Percentiles rank a stretch among this genome's conserved stretches.
phyloP scores from a whole-genome alignment of 2,888 invertebrate genomes.

The Sphaerophoria rueppellii region DNA sequence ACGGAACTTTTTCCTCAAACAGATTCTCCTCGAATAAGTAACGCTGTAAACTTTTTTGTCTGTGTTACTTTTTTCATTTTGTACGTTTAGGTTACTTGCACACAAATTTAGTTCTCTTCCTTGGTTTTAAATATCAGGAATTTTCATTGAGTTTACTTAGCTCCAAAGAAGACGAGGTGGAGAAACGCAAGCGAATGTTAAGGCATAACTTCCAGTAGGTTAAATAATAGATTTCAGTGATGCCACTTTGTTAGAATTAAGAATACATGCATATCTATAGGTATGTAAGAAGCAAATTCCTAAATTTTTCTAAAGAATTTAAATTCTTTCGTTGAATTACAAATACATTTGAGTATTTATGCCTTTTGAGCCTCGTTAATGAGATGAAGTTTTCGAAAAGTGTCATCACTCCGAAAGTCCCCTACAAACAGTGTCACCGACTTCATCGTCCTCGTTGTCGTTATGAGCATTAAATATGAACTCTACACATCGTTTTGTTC shows the following conservation, averaged over 20 bases:
- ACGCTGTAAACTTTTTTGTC: background rate
- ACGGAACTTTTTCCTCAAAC: slow-evolving; percentile 4
- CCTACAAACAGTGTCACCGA: background rate
- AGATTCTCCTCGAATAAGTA: background rate
- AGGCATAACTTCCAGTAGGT: slow-evolving; percentile 1
- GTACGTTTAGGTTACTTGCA: background rate
- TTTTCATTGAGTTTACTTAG: slow-evolving; percentile 23
- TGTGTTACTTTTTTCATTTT: background rate
- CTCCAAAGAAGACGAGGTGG: background rate
- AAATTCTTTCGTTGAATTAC: too few species aligned
- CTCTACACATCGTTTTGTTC: slow-evolving; percentile 17
- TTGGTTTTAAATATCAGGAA: slow-evolving; percentile 19
- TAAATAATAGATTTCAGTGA: slow-evolving; percentile 11
- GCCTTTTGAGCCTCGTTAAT: too few species aligned
- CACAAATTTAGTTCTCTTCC: slow-evolving; percentile 2
- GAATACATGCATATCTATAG: background rate
- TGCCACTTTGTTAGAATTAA: background rate
- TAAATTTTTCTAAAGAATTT: too few species aligned
- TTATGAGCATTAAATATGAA: slow-evolving; percentile 20
- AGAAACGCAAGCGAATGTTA: background rate
- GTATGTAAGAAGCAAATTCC: too few species aligned
- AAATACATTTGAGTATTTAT: too few species aligned
- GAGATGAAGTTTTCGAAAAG: background rate
- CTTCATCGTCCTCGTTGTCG: background rate
- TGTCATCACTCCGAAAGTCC: slow-evolving; percentile 5